Conservation (phyloP, 2,113 vertebrate genomes). For the Callithrix jacchus region DNA sequence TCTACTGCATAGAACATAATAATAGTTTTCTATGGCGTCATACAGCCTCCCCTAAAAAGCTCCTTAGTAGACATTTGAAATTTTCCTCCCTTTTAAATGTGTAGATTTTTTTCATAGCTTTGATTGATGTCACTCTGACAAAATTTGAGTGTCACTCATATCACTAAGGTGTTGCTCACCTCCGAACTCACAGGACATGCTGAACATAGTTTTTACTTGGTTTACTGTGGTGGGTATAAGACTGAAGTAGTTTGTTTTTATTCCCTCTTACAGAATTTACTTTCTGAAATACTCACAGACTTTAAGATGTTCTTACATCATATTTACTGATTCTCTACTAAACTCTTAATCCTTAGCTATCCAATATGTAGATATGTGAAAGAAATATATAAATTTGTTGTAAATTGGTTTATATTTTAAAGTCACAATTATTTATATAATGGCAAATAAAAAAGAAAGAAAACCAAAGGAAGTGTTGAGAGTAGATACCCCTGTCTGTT, state of each 20-base stretch:
- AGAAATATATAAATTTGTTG: background rate
- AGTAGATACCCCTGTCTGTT: background rate
- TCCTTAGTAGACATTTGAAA: background rate
- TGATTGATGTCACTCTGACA: background rate
- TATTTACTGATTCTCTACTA: background rate
- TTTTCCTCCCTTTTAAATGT: background rate
- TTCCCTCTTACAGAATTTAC: background rate
- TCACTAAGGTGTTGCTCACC: background rate
- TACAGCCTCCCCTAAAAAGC: background rate
- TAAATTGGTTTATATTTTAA: constrained; percentile 6
- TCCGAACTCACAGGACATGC: background rate
- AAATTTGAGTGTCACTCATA: background rate
- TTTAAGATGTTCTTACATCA: background rate
- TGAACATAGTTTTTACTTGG: background rate
- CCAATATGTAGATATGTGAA: background rate
- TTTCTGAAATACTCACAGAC: background rate
- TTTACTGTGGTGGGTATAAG: background rate
- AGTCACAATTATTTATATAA: background rate
- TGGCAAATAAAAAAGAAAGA: background rate
- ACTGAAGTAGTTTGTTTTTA: background rate
- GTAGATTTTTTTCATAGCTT: background rate
- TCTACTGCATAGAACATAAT: background rate
- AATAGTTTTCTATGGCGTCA: background rate
- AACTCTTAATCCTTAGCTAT: background rate
- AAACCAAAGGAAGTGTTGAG: background rate